Evolutionary conservation across 2,797 vertebrate genomes (phyloP), one percentile per base, ranked within the genome.

Genomic region (Esox masquinongy): DNA sequence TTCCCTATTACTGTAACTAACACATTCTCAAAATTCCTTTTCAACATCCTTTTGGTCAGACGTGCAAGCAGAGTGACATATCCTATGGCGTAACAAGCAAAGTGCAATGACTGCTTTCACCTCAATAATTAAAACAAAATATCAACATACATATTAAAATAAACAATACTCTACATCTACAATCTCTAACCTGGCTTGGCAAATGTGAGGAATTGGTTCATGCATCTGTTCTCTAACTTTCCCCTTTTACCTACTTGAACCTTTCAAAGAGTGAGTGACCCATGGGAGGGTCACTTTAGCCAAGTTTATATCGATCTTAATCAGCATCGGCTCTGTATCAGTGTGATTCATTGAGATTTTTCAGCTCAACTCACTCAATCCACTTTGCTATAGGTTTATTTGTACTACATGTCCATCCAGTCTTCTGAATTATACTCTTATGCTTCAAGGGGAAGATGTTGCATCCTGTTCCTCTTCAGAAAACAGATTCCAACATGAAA

Each of bases 11-110:
- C 1, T 49, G 16, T n/a, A 76, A 36, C 26, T 77, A 70, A 78
- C 73, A 61, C 64, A 74, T 53, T 61, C 56, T 70, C 78, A 61
- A 75, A 75, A 56, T 86, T 88, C 85, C 86, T 81, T 87, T 91
- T 85, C 1, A 77, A 68, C 31, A 36, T 80, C 59, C 72, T 56
- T n/a, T 49, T 29, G 43, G 43, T 36, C 47, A 72, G 43, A 47
- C 34, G 11, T 24, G 14, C 73, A 22, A 39, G 34, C 43, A 22
- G 19, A 36, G n/a, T 15, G 24, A 26, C 17, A 22, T 34, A 22
- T 72, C 16, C 17, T 12, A 31, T 59, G 61, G 11, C 3, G 7
- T 61, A 24, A 61, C 71, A 16, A 78, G 56, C 70, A 59, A 56
- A 80, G 47, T 73, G 56, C 22, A 26, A 22, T 4, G 56, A 74